Base-by-base conservation (phyloP, 1,140 invertebrate genomes). In the Nomia melanderi region DNA sequence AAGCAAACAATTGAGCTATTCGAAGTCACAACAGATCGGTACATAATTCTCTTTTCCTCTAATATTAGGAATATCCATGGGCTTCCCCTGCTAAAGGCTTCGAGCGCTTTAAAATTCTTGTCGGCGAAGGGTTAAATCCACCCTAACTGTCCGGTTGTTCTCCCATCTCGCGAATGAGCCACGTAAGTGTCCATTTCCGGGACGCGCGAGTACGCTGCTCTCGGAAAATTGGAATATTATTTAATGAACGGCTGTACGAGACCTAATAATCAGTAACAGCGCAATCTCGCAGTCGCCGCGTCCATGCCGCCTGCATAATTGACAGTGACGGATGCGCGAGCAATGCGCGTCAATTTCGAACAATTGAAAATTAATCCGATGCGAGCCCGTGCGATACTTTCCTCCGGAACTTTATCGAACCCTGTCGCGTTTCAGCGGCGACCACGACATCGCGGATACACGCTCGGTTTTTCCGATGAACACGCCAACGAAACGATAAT, bases 221-320 rank as follows among this genome's bases (percentile, higher is more conserved):
- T 59, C 29, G 73, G 29, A 69, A 69, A 69, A 76, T 76, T 76
- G 64, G 73, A 76, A 50, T 76, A 69, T 76, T 76, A 76, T 76
- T 76, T 76, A 76, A 67, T 60, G 65, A 76, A 76, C 54, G 23
- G 25, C 53, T 47, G 14, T 39, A 12, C 64, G n/a, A n/a, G n/a
- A 65, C 39, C 53, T 47, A 69, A 69, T 76, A 64, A 20, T 8
- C 41, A 11, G 33, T 57, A 65, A 57, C 73, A 36, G 41, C 31
- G 41, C 54, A 60, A 76, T 76, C 44, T 60, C 64, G 25, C 31
- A 14, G 29, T n/a, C 59, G 29, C 39, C 29, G 27, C 44, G 54
- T 75, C 8, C 20, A 9, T 31, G 17, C 12, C 12, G 12, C 29
- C 14, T 76, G 41, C 54, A 69, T 76, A 76, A 76, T 76, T 76